Conservation (phyloP, 2,113 vertebrate species). For the Gallinago jamesoni region DNA sequence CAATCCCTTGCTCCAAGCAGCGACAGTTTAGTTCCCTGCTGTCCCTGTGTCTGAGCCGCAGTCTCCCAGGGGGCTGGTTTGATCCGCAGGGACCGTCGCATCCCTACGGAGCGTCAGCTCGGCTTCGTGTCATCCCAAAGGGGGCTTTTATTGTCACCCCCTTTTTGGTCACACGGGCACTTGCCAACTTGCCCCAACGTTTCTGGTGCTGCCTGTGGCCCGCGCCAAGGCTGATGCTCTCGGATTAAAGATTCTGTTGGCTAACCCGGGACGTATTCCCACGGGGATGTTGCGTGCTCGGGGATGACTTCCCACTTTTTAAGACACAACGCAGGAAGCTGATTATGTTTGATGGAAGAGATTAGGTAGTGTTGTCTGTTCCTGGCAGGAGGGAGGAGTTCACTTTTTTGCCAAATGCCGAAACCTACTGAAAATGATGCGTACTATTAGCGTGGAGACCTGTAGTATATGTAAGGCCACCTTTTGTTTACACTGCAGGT, state of each 20-base stretch:
- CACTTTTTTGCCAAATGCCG: background rate
- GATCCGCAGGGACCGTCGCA: fast-evolving
- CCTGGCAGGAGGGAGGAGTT: background rate
- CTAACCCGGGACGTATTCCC: background rate
- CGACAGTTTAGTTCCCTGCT: background rate
- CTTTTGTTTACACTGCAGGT: background rate
- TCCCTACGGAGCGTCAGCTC: background rate
- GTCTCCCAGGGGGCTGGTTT: background rate
- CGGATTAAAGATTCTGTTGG: background rate
- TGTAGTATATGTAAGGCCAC: background rate
- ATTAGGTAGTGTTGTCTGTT: background rate
- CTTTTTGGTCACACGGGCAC: background rate
- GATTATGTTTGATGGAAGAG: background rate
- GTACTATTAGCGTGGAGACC: fast-evolving
- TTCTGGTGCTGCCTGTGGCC: background rate
- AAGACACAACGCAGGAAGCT: fast-evolving
- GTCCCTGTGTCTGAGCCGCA: background rate
- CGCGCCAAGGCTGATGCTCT: fast-evolving
- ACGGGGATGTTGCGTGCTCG: fast-evolving
- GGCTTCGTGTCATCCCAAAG: background rate
- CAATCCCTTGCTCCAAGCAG: background rate
- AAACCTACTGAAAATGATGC: background rate
- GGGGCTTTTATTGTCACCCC: background rate
- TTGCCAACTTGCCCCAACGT: fast-evolving
- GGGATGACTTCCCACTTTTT: background rate